Evolutionary conservation across 2,888 invertebrate species (phyloP), one percentile per base, ranked within the genome.

Genomic region (Oligia strigilis): DNA sequence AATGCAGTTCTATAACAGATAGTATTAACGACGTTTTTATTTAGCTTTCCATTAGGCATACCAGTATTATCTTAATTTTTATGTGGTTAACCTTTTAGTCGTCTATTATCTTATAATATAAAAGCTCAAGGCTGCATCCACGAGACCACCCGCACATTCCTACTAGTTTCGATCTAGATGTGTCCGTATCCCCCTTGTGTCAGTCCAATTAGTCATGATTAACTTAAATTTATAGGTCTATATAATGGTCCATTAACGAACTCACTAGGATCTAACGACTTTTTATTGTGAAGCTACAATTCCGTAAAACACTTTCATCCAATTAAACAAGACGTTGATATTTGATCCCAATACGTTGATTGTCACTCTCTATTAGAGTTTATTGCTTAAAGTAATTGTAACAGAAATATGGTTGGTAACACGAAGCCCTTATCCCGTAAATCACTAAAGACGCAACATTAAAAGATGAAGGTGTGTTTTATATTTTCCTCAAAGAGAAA

Each of bases 141-240:
- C 88, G 92, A 90, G 96, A 96, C 97, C 96, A 96, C 96, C 96
- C 96, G 94, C 91, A 87, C 81, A 78, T 89, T 88, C 79, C 81
- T 78, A 86, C 83, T 89, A 83, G 85, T 89, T 90, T 89, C 67
- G 81, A 88, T 88, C 85, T 90, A 90, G 92, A 89, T 90, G 87
- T 88, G 88, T 88, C 80, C 86, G 82, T 90, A 82, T 90, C 90
- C 93, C 93, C 92, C 92, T 91, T 92, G 92, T 94, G 93, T 94
- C 93, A 93, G 90, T 93, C 92, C 94, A 96, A 97, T 97, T 97
- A 96, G 96, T 95, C 94, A 95, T 95, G 96, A 97, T 97, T 95
- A 96, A 95, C 92, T 95, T 93, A 94, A 96, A 96, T 97, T 96
- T 96, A 96, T 97, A 93, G 94, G 92, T 94, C 93, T 91, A 92